Evolutionary conservation across 2,797 vertebrate genomes (phyloP).

Genomic region (Muscicapa comitata): DNA sequence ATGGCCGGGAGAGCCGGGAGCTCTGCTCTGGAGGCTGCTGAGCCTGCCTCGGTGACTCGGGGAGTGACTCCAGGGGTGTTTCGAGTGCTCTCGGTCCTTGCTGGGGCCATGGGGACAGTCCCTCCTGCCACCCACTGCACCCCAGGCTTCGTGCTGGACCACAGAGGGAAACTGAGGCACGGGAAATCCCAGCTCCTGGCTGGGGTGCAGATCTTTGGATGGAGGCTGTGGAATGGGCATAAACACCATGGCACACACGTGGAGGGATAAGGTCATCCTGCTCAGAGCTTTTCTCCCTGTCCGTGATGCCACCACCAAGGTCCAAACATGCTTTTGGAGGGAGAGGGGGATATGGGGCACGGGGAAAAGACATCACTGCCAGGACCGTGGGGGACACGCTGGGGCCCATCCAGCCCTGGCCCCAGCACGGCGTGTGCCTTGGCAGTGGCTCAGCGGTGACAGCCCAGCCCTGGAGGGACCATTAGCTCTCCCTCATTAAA

Average conservation of each 20-base stretch:
- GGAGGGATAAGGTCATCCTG: accelerated
- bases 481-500: conserved; percentile 25
- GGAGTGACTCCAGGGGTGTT: accelerated
- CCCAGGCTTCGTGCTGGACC: accelerated
- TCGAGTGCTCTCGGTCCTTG: accelerated
- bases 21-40: not conserved
- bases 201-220: not conserved
- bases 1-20: accelerated
- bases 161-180: not conserved
- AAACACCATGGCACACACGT: accelerated
- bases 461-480: not conserved
- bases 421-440: not conserved
- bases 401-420: not conserved
- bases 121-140: not conserved
- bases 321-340: accelerated
- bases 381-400: accelerated
- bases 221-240: not conserved
- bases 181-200: too few species aligned
- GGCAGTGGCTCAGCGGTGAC: conserved; percentile 8
- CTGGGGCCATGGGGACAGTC: accelerated
- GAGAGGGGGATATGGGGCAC: accelerated
- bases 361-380: not conserved
- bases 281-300: not conserved
- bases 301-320: not conserved
- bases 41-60: accelerated